These are phyloP conservation scores for Drosophila sturtevanti DNA, from an alignment of 1,140 invertebrate genomes.

Conservation along the genomic window DNA sequence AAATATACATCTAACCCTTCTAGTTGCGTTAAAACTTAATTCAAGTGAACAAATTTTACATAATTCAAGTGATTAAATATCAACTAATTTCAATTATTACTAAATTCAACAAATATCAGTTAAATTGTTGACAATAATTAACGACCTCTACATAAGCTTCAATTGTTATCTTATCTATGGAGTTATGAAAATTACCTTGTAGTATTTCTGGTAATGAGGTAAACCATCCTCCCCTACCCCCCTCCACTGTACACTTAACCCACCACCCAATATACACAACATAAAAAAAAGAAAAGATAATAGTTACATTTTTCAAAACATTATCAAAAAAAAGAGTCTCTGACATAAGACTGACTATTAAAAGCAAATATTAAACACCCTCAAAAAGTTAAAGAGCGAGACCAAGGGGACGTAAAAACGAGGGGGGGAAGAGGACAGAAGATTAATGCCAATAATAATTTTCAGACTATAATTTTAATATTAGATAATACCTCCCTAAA, in stretches of 20 bases:
- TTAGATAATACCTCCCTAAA: constrained; percentile 46
- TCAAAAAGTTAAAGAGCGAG: background rate
- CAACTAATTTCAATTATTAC: background rate
- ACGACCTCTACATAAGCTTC: background rate
- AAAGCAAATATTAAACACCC: constrained; percentile 9
- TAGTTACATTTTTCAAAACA: background rate
- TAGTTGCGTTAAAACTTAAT: too few species aligned
- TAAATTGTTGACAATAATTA: background rate
- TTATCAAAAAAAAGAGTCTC: background rate
- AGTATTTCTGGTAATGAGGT: constrained; percentile 1
- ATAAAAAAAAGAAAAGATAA: constrained; percentile 1
- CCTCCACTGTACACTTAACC: too few species aligned
- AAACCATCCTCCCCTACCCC: background rate
- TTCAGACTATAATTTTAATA: constrained; percentile 31
- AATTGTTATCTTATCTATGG: constrained; percentile 3
- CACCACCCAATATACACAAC: background rate
- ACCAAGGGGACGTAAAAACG: too few species aligned
- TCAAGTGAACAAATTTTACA: too few species aligned
- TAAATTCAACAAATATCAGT: background rate
- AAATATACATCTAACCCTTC: too few species aligned
- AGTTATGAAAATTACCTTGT: constrained; percentile 1
- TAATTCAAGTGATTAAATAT: too few species aligned
- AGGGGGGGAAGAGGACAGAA: background rate
- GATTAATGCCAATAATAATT: constrained; percentile 27
- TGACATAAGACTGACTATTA: constrained; percentile 6